Conservation (phyloP, 1,140 invertebrate genomes). For the Laupala kohalensis region DNA sequence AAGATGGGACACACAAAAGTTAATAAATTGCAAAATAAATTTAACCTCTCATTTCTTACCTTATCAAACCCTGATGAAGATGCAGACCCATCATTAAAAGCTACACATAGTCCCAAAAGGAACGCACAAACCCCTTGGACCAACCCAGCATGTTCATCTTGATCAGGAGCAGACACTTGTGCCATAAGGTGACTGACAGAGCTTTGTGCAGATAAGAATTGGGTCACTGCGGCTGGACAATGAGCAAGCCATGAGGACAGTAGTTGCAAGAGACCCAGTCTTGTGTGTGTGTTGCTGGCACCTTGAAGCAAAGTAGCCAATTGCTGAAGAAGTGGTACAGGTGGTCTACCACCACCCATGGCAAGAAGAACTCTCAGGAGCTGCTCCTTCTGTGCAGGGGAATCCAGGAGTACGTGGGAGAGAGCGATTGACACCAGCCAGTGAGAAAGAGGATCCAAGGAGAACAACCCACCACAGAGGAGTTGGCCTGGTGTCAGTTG, state of each 20-base stretch:
- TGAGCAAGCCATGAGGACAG: conserved; percentile 79
- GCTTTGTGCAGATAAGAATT: conserved; percentile 71
- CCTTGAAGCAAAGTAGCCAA: conserved; percentile 73
- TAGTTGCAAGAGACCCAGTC: conserved; percentile 84
- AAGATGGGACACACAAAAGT: too few species aligned
- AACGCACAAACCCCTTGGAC: conserved; percentile 86
- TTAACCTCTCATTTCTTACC: conserved; percentile 23
- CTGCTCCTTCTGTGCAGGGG: conserved; percentile 79
- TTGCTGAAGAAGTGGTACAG: conserved; percentile 79
- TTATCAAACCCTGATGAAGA: conserved; percentile 50
- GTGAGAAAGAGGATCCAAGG: conserved; percentile 80
- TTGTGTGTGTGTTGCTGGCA: conserved; percentile 70
- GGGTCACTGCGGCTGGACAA: conserved; percentile 68
- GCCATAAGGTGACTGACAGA: conserved; percentile 75
- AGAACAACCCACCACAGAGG: conserved; percentile 89
- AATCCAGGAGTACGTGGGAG: conserved; percentile 81
- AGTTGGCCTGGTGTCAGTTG: conserved; percentile 61
- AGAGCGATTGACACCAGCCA: conserved; percentile 92
- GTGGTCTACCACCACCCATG: conserved; percentile 67
- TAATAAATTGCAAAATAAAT: not conserved
- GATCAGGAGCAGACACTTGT: conserved; percentile 56
- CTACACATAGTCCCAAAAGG: conserved; percentile 81
- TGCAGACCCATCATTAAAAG: conserved; percentile 83
- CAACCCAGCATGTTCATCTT: conserved; percentile 77
- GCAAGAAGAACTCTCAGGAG: conserved; percentile 84